Evolutionary conservation across 2,888 invertebrate species (phyloP).

Genomic region (Xestia sexstrigata): DNA sequence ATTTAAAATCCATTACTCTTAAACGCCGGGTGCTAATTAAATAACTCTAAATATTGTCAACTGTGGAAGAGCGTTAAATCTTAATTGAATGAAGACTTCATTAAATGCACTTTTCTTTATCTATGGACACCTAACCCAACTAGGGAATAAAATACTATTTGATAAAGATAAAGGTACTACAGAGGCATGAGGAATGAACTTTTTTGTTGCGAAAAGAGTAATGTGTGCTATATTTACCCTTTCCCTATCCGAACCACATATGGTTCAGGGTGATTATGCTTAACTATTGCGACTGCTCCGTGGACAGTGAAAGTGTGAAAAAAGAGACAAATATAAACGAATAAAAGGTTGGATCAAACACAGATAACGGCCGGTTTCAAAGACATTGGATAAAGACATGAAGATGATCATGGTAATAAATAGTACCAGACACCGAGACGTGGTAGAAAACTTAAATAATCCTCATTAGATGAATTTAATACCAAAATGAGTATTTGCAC

Average conservation of each 20-base stretch:
- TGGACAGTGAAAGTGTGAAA: background rate
- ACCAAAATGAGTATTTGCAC: background rate
- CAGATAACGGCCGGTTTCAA: background rate
- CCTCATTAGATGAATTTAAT: background rate
- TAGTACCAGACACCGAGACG: background rate
- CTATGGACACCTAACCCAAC: background rate
- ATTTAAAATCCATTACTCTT: conserved; percentile 66
- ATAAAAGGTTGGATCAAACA: background rate
- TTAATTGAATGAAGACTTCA: conserved; percentile 11
- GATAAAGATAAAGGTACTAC: background rate
- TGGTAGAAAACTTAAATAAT: background rate
- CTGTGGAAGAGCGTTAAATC: conserved; percentile 6
- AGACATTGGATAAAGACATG: background rate
- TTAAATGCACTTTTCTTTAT: background rate
- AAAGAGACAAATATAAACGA: background rate
- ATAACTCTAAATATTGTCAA: conserved; percentile 40
- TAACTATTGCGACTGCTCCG: background rate
- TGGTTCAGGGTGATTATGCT: background rate
- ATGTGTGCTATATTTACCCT: background rate
- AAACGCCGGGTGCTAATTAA: conserved; percentile 58
- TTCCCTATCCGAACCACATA: background rate
- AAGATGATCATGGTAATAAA: background rate
- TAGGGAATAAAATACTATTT: background rate
- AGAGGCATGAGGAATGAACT: background rate
- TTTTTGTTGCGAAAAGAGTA: background rate